phyloP scores from a whole-genome alignment of 1,140 invertebrate species.

The Plectrocnemia conspersa region DNA sequence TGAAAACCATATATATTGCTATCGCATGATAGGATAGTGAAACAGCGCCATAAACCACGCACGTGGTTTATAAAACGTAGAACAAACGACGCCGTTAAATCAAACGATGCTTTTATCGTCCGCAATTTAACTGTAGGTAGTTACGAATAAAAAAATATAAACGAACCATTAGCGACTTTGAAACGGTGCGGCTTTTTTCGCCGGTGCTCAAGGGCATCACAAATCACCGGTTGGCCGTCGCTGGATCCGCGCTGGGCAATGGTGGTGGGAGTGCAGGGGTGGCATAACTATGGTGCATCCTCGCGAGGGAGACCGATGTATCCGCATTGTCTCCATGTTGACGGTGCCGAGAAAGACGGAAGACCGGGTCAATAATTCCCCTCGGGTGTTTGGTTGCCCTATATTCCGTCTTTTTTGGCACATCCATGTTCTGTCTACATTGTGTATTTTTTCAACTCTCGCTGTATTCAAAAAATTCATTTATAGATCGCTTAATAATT shows the following conservation, averaged over 20 bases:
- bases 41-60: no score
- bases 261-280: no score
- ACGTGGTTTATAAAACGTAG: no score
- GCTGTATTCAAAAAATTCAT: no score
- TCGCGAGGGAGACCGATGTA: conserved; percentile 26
- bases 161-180: conserved; percentile 4
- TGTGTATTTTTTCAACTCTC: conserved; percentile 1
- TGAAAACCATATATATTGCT: no score
- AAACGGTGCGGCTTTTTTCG: background rate
- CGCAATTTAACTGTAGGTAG: background rate
- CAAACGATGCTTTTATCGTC: background rate
- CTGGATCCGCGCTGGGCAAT: background rate
- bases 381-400: conserved; percentile 30
- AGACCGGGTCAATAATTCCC: conserved; percentile 35
- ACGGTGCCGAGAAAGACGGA: conserved; percentile 25
- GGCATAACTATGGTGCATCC: conserved; percentile 28
- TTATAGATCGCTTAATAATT: no score
- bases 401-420: conserved; percentile 20
- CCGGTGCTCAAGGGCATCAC: background rate
- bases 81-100: no score
- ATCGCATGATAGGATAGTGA: no score
- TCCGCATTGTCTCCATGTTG: conserved; percentile 22
- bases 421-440: conserved; percentile 10
- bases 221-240: background rate
- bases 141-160: background rate